A percentile compares a stretch with the other conserved stretches of the same genome.
Evolutionary conservation across 2,888 invertebrate species (phyloP).

Genomic region (Agonopterix alstromeriana): DNA sequence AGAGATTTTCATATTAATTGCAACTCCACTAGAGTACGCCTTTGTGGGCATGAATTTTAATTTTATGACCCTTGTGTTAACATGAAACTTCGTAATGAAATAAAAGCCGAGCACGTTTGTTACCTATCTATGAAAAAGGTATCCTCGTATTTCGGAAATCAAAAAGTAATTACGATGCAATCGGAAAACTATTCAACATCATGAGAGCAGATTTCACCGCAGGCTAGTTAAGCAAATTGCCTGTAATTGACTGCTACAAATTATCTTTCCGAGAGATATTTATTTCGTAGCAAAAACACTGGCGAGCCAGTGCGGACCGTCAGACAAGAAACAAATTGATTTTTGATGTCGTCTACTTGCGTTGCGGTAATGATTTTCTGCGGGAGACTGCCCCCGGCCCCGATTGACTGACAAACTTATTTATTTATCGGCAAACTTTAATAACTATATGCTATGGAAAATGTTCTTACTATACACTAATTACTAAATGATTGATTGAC

Average conservation of each 20-base stretch:
- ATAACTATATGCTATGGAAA: conserved; percentile 27
- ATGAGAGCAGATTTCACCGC: conserved; percentile 9
- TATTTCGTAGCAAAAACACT: conserved; percentile 34
- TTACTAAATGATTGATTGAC: conserved; percentile 31
- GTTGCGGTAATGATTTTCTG: conserved; percentile 40
- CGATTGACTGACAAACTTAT: conserved; percentile 28
- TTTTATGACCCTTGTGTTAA: conserved; percentile 31
- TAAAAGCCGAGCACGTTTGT: too few species aligned
- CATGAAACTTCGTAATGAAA: too few species aligned
- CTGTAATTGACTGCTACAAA: conserved; percentile 35
- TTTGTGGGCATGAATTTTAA: conserved; percentile 51
- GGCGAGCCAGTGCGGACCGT: conserved; percentile 13
- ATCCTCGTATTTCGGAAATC: not conserved
- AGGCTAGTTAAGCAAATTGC: conserved; percentile 24
- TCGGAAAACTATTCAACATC: not conserved
- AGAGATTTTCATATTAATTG: conserved; percentile 64
- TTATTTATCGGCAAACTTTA: conserved; percentile 33
- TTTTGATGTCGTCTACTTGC: conserved; percentile 52
- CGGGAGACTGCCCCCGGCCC: conserved; percentile 20
- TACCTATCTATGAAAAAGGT: too few species aligned
- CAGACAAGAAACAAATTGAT: conserved; percentile 58
- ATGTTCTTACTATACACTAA: conserved; percentile 26
- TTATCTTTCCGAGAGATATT: conserved; percentile 32
- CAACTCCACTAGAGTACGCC: conserved; percentile 41
- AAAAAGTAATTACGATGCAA: not conserved